Conservation (phyloP, 2,113 vertebrate genomes). For the Sphyrna mokarran region DNA sequence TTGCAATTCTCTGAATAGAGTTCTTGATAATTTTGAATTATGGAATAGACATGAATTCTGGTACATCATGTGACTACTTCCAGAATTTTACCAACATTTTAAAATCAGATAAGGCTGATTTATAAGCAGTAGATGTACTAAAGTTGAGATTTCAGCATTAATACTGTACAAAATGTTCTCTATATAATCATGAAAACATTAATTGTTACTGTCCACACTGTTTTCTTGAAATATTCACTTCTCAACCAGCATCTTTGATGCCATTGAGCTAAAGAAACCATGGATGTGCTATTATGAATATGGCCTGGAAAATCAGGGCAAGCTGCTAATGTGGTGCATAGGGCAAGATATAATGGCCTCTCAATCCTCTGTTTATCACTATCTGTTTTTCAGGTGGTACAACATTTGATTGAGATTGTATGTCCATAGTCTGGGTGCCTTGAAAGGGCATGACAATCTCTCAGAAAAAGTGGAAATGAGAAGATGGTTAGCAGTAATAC, state of each 20-base stretch:
- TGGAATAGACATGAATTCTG: background rate
- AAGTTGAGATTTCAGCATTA: background rate
- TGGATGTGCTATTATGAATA: background rate
- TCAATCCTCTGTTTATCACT: too few relatives aligned
- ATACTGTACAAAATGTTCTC: background rate
- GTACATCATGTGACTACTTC: background rate
- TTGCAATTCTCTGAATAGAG: background rate
- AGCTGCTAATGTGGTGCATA: too few relatives aligned
- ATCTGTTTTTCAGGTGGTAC: background rate
- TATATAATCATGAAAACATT: background rate
- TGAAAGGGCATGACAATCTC: background rate
- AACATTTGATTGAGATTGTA: background rate
- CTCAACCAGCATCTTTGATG: background rate
- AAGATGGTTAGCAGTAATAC: background rate
- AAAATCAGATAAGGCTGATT: background rate
- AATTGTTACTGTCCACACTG: background rate
- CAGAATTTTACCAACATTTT: background rate
- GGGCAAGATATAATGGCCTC: too few relatives aligned
- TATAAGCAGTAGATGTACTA: slow-evolving; percentile 3
- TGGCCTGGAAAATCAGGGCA: background rate
- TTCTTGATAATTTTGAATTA: background rate
- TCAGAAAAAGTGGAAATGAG: too few relatives aligned
- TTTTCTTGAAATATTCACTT: background rate
- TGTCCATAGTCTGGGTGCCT: background rate
- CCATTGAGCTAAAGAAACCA: background rate